Conservation (phyloP, 1,140 invertebrate genomes). For the Nomia melanderi region DNA sequence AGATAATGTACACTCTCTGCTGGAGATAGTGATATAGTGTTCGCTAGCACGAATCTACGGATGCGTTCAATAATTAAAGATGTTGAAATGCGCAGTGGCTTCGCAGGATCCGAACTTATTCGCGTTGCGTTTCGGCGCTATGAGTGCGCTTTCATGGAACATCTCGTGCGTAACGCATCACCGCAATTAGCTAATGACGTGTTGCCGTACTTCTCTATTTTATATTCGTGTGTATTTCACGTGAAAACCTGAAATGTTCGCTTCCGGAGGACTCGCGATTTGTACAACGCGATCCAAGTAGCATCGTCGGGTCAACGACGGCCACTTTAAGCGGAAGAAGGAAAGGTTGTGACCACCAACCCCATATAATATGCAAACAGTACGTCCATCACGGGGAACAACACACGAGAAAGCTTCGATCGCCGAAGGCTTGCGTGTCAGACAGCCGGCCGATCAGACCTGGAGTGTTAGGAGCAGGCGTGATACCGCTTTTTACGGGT, state of each 20-base stretch:
- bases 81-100: not conserved
- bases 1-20: conserved; percentile 50
- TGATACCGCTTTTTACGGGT: conserved; percentile 59
- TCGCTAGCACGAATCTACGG: conserved; percentile 54
- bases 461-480: conserved; percentile 61
- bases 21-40: conserved; percentile 50
- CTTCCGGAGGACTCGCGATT: not conserved
- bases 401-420: conserved; percentile 46
- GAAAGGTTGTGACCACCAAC: conserved; percentile 5
- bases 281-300: too few relatives aligned
- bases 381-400: conserved; percentile 33
- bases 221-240: not conserved
- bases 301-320: not conserved
- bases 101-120: not conserved
- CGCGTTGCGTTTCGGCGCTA: not conserved
- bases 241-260: not conserved
- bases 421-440: conserved; percentile 54
- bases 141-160: not conserved
- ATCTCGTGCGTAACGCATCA: not conserved
- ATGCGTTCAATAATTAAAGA: conserved; percentile 41
- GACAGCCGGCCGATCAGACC: conserved; percentile 37
- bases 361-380: conserved; percentile 58
- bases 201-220: not conserved
- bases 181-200: not conserved
- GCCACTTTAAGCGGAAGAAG: not conserved